phyloP scores from a whole-genome alignment of 2,797 vertebrate species.

The Rhinophrynus dorsalis region DNA sequence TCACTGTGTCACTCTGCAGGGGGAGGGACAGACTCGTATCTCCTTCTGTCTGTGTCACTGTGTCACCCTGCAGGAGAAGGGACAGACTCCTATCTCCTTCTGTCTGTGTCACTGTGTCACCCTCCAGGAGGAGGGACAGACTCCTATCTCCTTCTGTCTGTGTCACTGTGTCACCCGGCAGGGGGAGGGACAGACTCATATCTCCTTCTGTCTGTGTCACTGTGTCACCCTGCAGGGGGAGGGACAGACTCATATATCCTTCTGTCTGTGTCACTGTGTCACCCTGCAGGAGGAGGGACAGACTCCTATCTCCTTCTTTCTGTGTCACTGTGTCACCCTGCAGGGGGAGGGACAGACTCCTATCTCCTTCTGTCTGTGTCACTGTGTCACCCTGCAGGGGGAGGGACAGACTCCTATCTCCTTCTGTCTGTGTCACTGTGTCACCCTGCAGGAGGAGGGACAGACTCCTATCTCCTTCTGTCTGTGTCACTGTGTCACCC shows the following conservation, averaged over 20 bases:
- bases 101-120: neutral
- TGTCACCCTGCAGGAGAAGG: no score
- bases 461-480: neutral
- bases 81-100: neutral
- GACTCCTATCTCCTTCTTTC: neutral
- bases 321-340: neutral
- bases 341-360: neutral
- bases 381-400: neutral
- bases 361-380: no score
- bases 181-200: no score
- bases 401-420: neutral
- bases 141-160: neutral
- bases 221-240: neutral
- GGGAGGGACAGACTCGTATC: neutral
- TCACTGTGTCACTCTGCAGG: no score
- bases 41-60: neutral
- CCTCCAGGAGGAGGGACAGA: no score
- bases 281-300: neutral
- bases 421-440: neutral
- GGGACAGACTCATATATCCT: neutral
- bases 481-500: constrained; percentile 13
- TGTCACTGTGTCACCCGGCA: no score
- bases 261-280: neutral
- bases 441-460: neutral
- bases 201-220: neutral